Evolutionary conservation across 2,888 invertebrate genomes (phyloP).

Genomic region (Cancer borealis): DNA sequence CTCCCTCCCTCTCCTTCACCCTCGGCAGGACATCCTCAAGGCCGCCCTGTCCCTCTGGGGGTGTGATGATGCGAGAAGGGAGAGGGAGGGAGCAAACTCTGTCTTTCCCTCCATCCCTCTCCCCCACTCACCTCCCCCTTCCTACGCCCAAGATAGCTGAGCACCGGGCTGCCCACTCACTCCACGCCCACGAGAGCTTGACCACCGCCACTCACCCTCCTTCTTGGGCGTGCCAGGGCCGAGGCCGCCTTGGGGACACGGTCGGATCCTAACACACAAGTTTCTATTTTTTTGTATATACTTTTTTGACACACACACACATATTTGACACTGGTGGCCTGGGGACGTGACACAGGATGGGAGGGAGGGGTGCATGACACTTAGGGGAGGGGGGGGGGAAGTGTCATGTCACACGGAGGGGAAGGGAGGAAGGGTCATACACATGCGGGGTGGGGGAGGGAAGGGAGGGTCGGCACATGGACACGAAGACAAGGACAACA

Average conservation of each 20-base stretch:
- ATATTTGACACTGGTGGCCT: slow-evolving; percentile 75
- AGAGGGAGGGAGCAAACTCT: not conserved
- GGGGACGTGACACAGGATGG: slow-evolving; percentile 71
- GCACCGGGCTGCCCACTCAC: slow-evolving; percentile 10
- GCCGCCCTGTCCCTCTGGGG: not conserved
- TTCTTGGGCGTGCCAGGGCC: slow-evolving; percentile 5
- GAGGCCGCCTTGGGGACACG: not conserved
- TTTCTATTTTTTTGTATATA: slow-evolving; percentile 30
- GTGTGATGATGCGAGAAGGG: not conserved
- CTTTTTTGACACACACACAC: slow-evolving; percentile 72
- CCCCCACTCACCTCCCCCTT: not conserved
- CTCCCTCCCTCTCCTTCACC: slow-evolving; percentile 1
- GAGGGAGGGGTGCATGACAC: slow-evolving; percentile 53
- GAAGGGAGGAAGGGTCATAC: slow-evolving; percentile 62
- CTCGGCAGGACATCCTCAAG: not conserved
- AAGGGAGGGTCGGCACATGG: slow-evolving; percentile 69
- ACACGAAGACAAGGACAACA: slow-evolving; percentile 74
- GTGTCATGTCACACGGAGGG: slow-evolving; percentile 55
- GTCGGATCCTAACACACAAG: not conserved
- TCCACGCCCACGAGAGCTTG: slow-evolving; percentile 23
- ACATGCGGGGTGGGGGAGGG: slow-evolving; percentile 60
- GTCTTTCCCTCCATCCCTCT: slow-evolving; percentile 34
- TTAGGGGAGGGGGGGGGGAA: slow-evolving; percentile 29
- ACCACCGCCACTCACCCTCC: not conserved
- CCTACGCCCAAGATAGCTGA: not conserved